Evolutionary conservation across 2,797 vertebrate species (phyloP).

Genomic region (Pagetopsis macropterus): DNA sequence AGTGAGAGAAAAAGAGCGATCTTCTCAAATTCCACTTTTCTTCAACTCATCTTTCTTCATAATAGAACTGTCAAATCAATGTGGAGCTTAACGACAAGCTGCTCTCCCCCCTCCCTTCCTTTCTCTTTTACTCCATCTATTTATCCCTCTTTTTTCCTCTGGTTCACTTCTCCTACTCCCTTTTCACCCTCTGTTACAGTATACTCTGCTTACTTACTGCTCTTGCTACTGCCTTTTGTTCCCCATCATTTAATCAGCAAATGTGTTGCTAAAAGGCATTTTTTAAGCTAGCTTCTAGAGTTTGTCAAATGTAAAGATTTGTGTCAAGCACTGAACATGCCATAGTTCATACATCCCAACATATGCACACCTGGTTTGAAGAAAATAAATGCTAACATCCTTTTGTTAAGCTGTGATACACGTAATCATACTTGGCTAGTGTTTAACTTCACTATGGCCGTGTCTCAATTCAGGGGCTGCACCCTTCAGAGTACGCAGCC

Average conservation of each 20-base stretch:
- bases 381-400: no score
- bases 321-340: no score
- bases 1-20: slow-evolving; percentile 32
- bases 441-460: no score
- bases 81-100: slow-evolving; percentile 46
- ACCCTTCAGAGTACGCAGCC: no score
- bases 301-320: no score
- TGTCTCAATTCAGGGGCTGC: no score
- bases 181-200: not conserved
- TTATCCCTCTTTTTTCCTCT: not conserved
- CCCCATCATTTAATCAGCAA: not conserved
- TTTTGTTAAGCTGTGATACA: no score
- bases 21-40: slow-evolving; percentile 59
- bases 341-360: no score
- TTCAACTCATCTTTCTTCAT: slow-evolving; percentile 65
- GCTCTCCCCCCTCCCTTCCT: slow-evolving; percentile 16
- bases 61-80: slow-evolving; percentile 69
- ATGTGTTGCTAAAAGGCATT: not conserved
- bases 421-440: no score
- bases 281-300: no score
- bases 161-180: not conserved
- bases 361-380: no score
- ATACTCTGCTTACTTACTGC: not conserved
- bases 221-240: not conserved
- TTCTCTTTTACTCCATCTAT: slow-evolving; percentile 22